Percentiles rank a stretch among this genome's conserved stretches.
Evolutionary conservation across 2,797 vertebrate genomes (phyloP).

Genomic region (Trachurus trachurus): DNA sequence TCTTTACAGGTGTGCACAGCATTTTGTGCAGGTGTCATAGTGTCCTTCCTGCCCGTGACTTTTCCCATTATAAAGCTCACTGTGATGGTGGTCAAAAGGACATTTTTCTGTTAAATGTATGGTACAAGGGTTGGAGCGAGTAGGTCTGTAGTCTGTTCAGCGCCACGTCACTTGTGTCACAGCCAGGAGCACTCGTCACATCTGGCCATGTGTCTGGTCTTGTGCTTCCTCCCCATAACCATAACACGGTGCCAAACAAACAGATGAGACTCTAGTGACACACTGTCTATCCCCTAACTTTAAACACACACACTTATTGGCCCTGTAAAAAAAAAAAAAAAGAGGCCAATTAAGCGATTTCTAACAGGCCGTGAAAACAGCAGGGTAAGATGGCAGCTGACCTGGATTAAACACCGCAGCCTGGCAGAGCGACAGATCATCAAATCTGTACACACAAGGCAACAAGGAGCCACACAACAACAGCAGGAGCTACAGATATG

Average conservation of each 20-base stretch:
- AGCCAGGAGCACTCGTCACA: constrained; percentile 73
- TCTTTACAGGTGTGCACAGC: constrained; percentile 23
- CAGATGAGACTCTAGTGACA: constrained; percentile 67
- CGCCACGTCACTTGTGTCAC: constrained; percentile 59
- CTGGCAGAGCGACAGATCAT: constrained; percentile 64
- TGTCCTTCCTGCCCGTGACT: neutral
- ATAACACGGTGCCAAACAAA: constrained; percentile 63
- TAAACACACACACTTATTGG: constrained; percentile 49
- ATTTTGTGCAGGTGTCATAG: constrained; percentile 20
- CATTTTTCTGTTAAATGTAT: constrained; percentile 26
- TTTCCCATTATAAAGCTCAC: constrained; percentile 3
- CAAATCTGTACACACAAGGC: constrained; percentile 51
- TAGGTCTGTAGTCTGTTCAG: constrained; percentile 32
- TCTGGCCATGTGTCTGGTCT: constrained; percentile 69
- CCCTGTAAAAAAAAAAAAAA: constrained; percentile 2
- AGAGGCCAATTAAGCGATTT: constrained; percentile 69
- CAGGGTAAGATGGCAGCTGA: constrained; percentile 65
- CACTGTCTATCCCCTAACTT: constrained; percentile 44
- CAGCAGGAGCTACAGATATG: constrained; percentile 52
- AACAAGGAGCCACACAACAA: constrained; percentile 60
- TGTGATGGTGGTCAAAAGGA: neutral
- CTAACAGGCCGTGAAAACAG: constrained; percentile 60
- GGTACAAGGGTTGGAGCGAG: constrained; percentile 55
- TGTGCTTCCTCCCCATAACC: constrained; percentile 34
- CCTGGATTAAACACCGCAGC: constrained; percentile 72